Conservation (phyloP, 2,113 vertebrate species). For the Paralichthys olivaceus region DNA sequence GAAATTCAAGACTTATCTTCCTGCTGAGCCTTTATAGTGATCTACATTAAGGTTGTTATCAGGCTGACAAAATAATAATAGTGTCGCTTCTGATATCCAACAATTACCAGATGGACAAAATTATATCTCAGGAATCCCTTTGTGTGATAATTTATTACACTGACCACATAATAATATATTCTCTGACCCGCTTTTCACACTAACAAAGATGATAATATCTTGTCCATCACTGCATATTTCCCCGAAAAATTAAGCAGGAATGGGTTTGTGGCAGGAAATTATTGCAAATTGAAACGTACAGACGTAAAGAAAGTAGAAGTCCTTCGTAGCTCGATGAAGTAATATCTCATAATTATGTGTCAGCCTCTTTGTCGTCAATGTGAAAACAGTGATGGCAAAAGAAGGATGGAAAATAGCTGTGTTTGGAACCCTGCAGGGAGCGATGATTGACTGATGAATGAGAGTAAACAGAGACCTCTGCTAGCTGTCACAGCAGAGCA, state of each 20-base stretch:
- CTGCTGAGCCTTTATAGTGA: conserved; percentile 1
- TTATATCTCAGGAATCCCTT: background rate
- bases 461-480: conserved; percentile 83
- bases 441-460: conserved; percentile 81
- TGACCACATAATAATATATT: background rate
- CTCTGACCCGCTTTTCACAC: too few relatives aligned
- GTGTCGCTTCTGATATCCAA: background rate
- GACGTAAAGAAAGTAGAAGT: background rate
- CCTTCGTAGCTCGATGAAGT: conserved; percentile 1
- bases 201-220: background rate
- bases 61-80: conserved; percentile 12
- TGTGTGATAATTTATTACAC: background rate
- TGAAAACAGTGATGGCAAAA: conserved; percentile 17
- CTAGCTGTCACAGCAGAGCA: conserved; percentile 80
- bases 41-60: conserved; percentile 13
- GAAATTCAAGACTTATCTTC: background rate
- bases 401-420: conserved; percentile 33
- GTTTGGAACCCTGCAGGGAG: conserved; percentile 61
- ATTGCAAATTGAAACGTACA: background rate
- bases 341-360: background rate
- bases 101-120: conserved; percentile 17
- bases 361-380: background rate
- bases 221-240: conserved; percentile 3
- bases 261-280: background rate
- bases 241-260: background rate